phyloP scores from a whole-genome alignment of 2,888 invertebrate genomes.

The Ctena decussata region DNA sequence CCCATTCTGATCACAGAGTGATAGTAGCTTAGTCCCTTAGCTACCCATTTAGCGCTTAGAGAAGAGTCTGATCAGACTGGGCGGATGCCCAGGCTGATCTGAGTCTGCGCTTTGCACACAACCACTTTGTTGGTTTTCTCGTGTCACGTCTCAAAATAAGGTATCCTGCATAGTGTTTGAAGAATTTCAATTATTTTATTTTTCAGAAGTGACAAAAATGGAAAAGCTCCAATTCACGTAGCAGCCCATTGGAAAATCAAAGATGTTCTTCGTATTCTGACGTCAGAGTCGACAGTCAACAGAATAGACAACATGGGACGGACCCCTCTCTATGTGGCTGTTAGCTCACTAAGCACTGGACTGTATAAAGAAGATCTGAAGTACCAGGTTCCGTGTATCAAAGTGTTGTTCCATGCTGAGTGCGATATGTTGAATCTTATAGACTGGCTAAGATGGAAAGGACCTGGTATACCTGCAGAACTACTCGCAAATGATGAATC shows the following conservation, averaged over 20 bases:
- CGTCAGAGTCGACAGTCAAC: constrained; percentile 81
- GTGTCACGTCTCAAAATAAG: no score
- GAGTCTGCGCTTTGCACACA: no score
- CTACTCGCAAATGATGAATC: constrained; percentile 80
- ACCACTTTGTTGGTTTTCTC: no score
- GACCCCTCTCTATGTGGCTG: constrained; percentile 85
- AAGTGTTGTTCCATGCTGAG: constrained; percentile 83
- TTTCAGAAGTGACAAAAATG: constrained; percentile 83
- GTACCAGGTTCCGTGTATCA: constrained; percentile 84
- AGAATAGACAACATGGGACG: constrained; percentile 83
- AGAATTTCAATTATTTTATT: no score
- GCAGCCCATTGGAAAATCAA: constrained; percentile 86
- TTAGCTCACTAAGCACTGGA: constrained; percentile 85
- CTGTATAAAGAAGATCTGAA: constrained; percentile 86
- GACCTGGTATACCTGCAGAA: constrained; percentile 84
- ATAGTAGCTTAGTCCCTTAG: no score
- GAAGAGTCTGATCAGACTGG: no score
- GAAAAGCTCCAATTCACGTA: constrained; percentile 85
- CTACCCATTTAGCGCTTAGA: no score
- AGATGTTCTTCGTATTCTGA: constrained; percentile 83
- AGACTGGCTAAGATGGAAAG: constrained; percentile 86
- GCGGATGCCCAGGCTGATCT: no score
- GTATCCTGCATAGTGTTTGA: no score
- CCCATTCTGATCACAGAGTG: no score
- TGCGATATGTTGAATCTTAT: constrained; percentile 87